Percentiles rank a stretch among this genome's conserved stretches.
phyloP scores from a whole-genome alignment of 1,140 invertebrate species.

The Hylaeus anthracinus region DNA sequence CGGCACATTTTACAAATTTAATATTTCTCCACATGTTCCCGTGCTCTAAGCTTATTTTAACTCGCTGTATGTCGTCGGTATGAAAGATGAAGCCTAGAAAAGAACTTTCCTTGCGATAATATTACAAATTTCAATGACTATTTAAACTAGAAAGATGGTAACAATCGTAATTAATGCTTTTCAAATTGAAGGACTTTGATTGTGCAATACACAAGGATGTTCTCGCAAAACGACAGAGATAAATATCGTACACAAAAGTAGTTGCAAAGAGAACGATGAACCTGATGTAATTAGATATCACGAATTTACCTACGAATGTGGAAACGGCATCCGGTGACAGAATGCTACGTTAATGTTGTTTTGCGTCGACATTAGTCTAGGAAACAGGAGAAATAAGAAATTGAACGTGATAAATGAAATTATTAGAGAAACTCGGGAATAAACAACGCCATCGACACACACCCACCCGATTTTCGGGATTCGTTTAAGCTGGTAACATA shows the following conservation, averaged over 20 bases:
- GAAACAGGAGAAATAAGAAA: slow-evolving; percentile 15
- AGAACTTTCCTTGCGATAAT: too few relatives aligned
- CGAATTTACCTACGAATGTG: neutral
- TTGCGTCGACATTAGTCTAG: neutral
- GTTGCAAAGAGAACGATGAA: neutral
- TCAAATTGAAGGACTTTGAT: neutral
- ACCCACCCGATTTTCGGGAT: neutral
- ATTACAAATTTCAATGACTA: too few relatives aligned
- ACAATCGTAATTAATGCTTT: neutral
- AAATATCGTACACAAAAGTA: neutral
- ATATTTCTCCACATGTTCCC: too few relatives aligned
- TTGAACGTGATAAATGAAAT: slow-evolving; percentile 16
- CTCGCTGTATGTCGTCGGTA: too few relatives aligned
- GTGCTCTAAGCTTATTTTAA: too few relatives aligned
- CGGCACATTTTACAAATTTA: too few relatives aligned
- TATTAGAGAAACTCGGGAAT: slow-evolving; percentile 7
- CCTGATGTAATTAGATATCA: neutral
- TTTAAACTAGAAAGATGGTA: too few relatives aligned
- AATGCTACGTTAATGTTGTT: slow-evolving; percentile 1
- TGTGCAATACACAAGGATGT: too few relatives aligned
- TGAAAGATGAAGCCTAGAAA: too few relatives aligned
- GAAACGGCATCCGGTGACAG: neutral
- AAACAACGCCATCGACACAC: neutral
- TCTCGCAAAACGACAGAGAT: neutral
- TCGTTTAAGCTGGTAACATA: neutral